Base-by-base conservation (phyloP, 2,797 vertebrate species). In the Arremon aurantiirostris region DNA sequence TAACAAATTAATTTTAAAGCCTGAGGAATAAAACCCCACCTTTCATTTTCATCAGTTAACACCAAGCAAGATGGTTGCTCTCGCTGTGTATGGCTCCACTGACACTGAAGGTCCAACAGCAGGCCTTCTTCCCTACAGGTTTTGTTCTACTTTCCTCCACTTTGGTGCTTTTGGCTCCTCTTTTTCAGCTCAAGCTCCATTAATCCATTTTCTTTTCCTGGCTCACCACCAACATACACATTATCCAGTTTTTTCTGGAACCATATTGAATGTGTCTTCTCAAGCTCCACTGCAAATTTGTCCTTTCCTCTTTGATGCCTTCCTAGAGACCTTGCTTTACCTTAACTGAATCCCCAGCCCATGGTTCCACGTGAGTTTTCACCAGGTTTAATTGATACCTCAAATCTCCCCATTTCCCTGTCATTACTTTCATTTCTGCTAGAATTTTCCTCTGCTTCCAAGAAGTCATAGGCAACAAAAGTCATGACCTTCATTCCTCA, bases 101-200 rank as follows among this genome's bases (percentile, higher is more conserved):
- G 0, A 42, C 5, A 6, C 27, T 42, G n/a, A 44, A 76, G 22
- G 9, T 15, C 37, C 52, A 72, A 34, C 14, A 79, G 14, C 10
- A 70, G 30, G 7, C 34, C 15, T 59, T 57, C 30, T 26, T 41
- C 64, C 2, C 0, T 35, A 23, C 17, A 46, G 0, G 0, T 57
- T 95, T 82, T 79, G 15, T 50, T 37, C 9, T 82, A 49, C 19
- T 68, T 81, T 89, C 12, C 41, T 64, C 32, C 28, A 66, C 28
- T 35, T 59, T n/a, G 4, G 41, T 76, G 42, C 8, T 41, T 84
- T 73, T 76, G 28, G 6, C 42, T 84, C 37, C 30, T 88, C 39
- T 90, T 86, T 91, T 75, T 47, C 59, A 49, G 8, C 60, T 89
- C 39, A 86, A 59, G 17, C 35, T 88, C 76, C 57, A 41, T 78